Conservation (phyloP, 2,888 invertebrate species). For the Drymonia ruficornis region DNA sequence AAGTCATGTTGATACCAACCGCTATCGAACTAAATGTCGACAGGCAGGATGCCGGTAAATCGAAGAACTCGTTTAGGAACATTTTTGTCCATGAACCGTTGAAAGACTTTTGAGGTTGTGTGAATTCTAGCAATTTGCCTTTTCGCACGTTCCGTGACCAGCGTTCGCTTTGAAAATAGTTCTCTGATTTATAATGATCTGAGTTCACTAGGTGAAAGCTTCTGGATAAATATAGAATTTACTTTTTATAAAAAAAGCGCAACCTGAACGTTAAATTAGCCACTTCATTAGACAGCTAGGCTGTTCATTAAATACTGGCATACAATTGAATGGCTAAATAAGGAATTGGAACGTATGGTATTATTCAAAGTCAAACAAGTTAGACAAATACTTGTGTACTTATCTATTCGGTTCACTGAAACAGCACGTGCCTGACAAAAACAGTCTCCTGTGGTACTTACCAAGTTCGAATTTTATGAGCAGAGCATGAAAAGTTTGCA, state of each 20-base stretch:
- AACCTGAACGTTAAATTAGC: too few relatives aligned
- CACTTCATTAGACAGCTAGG: too few relatives aligned
- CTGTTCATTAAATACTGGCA: too few relatives aligned
- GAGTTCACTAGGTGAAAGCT: background rate
- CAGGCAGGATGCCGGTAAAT: constrained; percentile 4
- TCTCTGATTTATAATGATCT: background rate
- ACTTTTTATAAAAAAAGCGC: too few relatives aligned
- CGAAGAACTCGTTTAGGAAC: constrained; percentile 2
- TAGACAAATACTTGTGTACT: background rate
- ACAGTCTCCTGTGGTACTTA: background rate
- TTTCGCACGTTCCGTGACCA: background rate
- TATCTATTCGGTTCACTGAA: background rate
- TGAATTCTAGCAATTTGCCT: background rate
- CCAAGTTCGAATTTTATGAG: constrained; percentile 3
- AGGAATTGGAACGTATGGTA: too few relatives aligned
- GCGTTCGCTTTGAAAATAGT: background rate
- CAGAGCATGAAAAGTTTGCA: background rate
- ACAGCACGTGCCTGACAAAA: too few relatives aligned
- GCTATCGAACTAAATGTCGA: too few relatives aligned
- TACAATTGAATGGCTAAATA: too few relatives aligned
- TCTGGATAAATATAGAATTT: too few relatives aligned
- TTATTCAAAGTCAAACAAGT: too few relatives aligned
- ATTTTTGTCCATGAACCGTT: background rate
- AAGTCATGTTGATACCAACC: too few relatives aligned
- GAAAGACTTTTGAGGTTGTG: background rate